Evolutionary conservation across 2,113 vertebrate genomes (phyloP).

Genomic region (Pycnonotus jocosus): DNA sequence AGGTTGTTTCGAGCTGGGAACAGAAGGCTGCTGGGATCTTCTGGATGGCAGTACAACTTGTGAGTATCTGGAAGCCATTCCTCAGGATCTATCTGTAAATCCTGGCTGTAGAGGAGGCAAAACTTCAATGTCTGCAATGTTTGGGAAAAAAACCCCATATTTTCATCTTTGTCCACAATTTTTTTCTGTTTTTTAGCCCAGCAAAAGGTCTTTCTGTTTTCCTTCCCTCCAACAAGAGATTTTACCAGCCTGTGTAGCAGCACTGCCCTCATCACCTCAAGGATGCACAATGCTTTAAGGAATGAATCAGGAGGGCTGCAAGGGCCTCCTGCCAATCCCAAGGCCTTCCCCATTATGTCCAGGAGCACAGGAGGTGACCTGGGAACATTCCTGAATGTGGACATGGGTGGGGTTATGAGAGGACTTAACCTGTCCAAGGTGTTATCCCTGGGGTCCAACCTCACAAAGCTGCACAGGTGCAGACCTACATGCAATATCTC

Average conservation of each 20-base stretch:
- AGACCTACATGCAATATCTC: rapidly evolving
- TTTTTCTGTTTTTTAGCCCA: neutral
- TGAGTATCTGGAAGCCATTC: neutral
- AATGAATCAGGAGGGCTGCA: rapidly evolving
- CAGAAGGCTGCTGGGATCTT: neutral
- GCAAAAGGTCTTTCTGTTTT: neutral
- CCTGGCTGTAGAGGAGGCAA: neutral
- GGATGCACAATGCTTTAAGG: rapidly evolving
- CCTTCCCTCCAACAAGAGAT: rapidly evolving
- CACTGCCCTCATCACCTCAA: neutral
- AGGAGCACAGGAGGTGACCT: neutral
- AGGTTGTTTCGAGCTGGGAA: neutral
- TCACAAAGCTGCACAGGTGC: rapidly evolving
- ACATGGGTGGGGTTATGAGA: rapidly evolving
- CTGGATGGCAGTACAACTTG: neutral
- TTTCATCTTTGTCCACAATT: neutral
- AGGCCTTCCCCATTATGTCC: rapidly evolving
- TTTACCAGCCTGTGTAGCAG: neutral
- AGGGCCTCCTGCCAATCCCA: rapidly evolving
- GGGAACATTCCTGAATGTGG: neutral
- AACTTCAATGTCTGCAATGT: neutral
- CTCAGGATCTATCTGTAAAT: neutral
- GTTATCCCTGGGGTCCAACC: neutral
- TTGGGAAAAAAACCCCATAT: rapidly evolving
- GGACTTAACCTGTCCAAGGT: rapidly evolving